phyloP scores from a whole-genome alignment of 1,140 invertebrate genomes.

The Heliconius hermathena region DNA sequence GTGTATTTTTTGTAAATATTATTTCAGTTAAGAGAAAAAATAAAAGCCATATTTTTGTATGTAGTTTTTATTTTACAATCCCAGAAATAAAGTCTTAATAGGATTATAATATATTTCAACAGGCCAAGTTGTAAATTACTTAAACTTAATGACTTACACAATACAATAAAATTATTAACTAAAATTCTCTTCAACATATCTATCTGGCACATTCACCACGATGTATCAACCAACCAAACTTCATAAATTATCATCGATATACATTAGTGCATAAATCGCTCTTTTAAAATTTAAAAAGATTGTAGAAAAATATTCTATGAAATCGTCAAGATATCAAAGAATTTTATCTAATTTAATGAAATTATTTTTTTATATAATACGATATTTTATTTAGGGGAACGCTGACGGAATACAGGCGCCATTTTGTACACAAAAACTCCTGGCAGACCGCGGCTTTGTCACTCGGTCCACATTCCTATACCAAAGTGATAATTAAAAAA shows the following conservation, averaged over 20 bases:
- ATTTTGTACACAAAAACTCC: slow-evolving; percentile 38
- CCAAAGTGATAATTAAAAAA: background rate
- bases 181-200: slow-evolving; percentile 80
- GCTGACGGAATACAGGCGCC: slow-evolving; percentile 50
- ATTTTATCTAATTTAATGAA: slow-evolving; percentile 67
- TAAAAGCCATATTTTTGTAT: slow-evolving; percentile 60
- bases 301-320: slow-evolving; percentile 81
- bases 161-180: slow-evolving; percentile 82
- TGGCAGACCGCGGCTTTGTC: slow-evolving; percentile 24
- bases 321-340: slow-evolving; percentile 67
- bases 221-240: slow-evolving; percentile 75
- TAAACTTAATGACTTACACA: slow-evolving; percentile 82
- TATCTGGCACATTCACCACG: slow-evolving; percentile 77
- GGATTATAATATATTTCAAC: slow-evolving; percentile 81
- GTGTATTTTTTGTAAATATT: too few relatives aligned
- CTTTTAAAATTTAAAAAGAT: slow-evolving; percentile 76
- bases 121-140: slow-evolving; percentile 82
- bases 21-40: slow-evolving; percentile 38
- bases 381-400: slow-evolving; percentile 37
- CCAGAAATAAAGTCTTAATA: slow-evolving; percentile 81
- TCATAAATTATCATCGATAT: slow-evolving; percentile 72
- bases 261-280: slow-evolving; percentile 74
- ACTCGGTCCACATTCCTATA: background rate
- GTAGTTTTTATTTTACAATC: slow-evolving; percentile 81
- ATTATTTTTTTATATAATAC: slow-evolving; percentile 57